Conservation (phyloP, 2,797 vertebrate genomes). For the Karalla daura region DNA sequence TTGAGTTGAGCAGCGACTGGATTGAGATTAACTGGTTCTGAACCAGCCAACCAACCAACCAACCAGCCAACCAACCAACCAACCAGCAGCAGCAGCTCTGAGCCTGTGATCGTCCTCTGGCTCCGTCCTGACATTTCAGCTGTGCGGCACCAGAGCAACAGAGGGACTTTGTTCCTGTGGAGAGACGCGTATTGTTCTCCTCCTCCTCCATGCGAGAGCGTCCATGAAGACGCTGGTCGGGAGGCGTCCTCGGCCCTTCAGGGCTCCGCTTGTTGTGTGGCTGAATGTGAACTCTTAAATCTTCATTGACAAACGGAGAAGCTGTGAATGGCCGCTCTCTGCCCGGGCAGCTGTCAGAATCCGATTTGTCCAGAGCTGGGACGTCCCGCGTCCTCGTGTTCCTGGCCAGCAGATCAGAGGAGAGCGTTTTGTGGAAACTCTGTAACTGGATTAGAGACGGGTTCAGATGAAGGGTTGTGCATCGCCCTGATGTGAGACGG, state of each 20-base stretch:
- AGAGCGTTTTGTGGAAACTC: not conserved
- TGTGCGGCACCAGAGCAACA: not conserved
- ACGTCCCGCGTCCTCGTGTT: not conserved
- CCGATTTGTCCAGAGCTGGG: not conserved
- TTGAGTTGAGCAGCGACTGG: too few species aligned
- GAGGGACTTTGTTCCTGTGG: conserved; percentile 9
- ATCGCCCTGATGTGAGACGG: not conserved
- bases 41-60: conserved; percentile 8
- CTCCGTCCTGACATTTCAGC: conserved; percentile 52
- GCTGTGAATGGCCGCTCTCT: not conserved
- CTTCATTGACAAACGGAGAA: not conserved
- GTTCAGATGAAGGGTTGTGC: not conserved
- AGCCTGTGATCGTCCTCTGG: conserved; percentile 3
- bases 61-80: not conserved
- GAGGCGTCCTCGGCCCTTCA: not conserved
- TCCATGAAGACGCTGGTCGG: not conserved
- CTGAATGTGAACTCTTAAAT: not conserved
- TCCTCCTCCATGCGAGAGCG: conserved; percentile 16
- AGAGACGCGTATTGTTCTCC: conserved; percentile 13
- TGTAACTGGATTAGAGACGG: not conserved
- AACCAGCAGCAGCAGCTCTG: not conserved
- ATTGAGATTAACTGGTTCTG: conserved; percentile 18
- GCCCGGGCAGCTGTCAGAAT: not conserved
- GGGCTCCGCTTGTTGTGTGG: not conserved
- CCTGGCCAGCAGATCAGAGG: not conserved